A percentile compares a stretch with the other conserved stretches of the same genome.
These are phyloP conservation scores for Pollenia angustigena DNA, from an alignment of 2,888 invertebrate genomes.

Conservation along the genomic window DNA sequence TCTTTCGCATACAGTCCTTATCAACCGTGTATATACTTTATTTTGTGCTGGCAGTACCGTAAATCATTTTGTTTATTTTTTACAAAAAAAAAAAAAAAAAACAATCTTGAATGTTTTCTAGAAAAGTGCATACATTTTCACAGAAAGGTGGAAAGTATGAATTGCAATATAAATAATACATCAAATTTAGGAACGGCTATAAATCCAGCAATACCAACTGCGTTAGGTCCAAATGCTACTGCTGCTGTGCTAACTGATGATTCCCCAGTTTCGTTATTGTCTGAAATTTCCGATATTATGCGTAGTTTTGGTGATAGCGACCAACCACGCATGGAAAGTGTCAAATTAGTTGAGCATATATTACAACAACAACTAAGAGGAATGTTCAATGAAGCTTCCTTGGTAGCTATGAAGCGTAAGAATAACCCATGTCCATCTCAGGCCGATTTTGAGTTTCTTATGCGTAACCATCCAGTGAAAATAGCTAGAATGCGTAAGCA, in stretches of 20 bases:
- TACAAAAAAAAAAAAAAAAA: neutral
- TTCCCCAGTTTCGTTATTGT: slow-evolving; percentile 78
- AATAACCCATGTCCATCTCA: slow-evolving; percentile 86
- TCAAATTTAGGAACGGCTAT: slow-evolving; percentile 27
- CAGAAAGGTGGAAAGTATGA: slow-evolving; percentile 23
- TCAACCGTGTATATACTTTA: neutral
- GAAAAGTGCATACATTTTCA: too few species aligned
- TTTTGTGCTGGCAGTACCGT: neutral
- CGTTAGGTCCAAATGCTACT: slow-evolving; percentile 3
- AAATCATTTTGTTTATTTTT: neutral
- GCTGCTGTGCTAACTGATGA: slow-evolving; percentile 59
- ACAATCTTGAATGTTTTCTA: neutral
- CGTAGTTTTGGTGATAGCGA: slow-evolving; percentile 96
- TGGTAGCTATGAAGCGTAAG: slow-evolving; percentile 87
- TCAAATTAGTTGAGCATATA: slow-evolving; percentile 92
- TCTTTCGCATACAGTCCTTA: too few species aligned
- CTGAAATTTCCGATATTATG: slow-evolving; percentile 94
- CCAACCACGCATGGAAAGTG: slow-evolving; percentile 92
- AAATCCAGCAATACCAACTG: slow-evolving; percentile 25
- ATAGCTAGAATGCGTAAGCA: slow-evolving; percentile 91
- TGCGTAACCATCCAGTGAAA: slow-evolving; percentile 92
- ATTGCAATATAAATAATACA: slow-evolving; percentile 55
- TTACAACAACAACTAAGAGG: slow-evolving; percentile 91
- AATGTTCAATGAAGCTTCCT: slow-evolving; percentile 90
- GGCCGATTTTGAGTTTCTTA: slow-evolving; percentile 91